Evolutionary conservation across 2,113 vertebrate genomes (phyloP).

Genomic region (Grus americana): DNA sequence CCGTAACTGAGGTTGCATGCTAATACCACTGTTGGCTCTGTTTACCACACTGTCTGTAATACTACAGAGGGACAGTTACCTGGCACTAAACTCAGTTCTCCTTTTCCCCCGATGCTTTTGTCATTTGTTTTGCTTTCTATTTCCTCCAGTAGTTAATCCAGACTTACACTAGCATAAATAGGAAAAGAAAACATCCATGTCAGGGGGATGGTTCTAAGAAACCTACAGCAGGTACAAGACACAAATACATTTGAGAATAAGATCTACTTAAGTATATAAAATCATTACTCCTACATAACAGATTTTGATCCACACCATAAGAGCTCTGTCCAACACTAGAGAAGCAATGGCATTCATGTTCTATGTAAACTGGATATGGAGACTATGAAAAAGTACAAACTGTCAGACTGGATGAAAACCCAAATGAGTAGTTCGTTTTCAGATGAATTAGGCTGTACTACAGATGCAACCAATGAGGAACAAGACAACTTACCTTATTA

Average conservation of each 20-base stretch:
- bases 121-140: background rate
- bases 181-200: no score
- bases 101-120: fast-evolving
- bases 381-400: background rate
- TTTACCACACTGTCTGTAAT: fast-evolving
- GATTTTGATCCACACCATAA: background rate
- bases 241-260: no score
- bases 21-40: fast-evolving
- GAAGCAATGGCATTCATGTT: background rate
- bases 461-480: conserved; percentile 78
- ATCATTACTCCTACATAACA: background rate
- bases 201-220: background rate
- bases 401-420: conserved; percentile 32
- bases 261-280: background rate
- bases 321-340: background rate
- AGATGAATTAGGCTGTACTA: conserved; percentile 33
- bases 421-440: background rate
- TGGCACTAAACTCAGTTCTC: fast-evolving
- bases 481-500: conserved; percentile 85
- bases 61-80: background rate
- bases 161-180: background rate
- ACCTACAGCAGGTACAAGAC: background rate
- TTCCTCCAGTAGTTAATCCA: background rate
- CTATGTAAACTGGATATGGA: background rate
- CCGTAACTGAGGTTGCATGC: background rate